A percentile compares a stretch with the other conserved stretches of the same genome.
Evolutionary conservation across 2,797 vertebrate species (phyloP).

Genomic region (Melanogrammus aeglefinus): DNA sequence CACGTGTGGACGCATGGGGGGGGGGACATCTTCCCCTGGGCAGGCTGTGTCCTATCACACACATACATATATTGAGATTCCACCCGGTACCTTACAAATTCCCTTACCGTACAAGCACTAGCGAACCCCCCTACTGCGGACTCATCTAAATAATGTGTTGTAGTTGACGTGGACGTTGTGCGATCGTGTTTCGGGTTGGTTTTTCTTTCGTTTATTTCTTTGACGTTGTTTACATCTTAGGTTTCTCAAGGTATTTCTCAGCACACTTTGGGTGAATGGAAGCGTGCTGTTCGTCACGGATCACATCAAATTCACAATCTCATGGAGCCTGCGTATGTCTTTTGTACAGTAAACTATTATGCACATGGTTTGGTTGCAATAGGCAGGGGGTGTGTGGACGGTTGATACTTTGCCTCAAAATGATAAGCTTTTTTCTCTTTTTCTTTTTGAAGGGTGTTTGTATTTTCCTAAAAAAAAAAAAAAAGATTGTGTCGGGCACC

Average conservation of each 20-base stretch:
- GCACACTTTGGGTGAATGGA: not conserved
- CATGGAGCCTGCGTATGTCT: not conserved
- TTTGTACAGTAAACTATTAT: slow-evolving; percentile 4
- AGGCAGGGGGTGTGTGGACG: not conserved
- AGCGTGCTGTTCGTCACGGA: not conserved
- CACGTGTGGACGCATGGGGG: no score
- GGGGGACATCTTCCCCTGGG: no score
- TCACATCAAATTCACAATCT: slow-evolving; percentile 21
- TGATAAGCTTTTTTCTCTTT: no score
- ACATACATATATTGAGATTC: no score
- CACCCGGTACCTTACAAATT: no score
- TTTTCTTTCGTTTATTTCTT: not conserved
- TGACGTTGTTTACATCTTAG: not conserved
- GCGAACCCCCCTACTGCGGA: not conserved
- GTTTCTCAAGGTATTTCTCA: not conserved
- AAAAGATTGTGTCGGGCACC: no score
- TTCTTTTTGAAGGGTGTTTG: no score
- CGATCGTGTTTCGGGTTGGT: not conserved
- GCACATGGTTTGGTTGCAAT: slow-evolving; percentile 5
- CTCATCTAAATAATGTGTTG: not conserved
- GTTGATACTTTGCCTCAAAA: not conserved
- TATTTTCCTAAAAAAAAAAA: no score
- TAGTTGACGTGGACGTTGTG: not conserved
- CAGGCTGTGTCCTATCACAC: no score
- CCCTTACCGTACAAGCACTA: no score